phyloP scores from a whole-genome alignment of 2,113 vertebrate species.

The Chelonoidis abingdonii region DNA sequence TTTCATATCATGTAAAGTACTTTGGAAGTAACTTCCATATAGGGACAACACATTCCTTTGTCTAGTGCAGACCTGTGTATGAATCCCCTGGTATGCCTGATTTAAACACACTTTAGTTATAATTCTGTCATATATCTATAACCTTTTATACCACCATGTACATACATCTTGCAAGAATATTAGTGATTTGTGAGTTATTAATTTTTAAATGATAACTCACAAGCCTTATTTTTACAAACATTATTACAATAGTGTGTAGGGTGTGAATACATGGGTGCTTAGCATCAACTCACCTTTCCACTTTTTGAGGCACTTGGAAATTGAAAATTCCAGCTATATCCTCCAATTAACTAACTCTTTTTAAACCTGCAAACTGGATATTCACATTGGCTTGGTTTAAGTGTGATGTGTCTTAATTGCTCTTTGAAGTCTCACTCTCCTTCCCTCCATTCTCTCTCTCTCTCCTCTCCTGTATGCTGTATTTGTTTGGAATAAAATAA shows the following conservation, averaged over 20 bases:
- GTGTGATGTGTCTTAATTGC: neutral
- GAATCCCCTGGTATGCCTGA: neutral
- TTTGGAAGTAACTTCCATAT: neutral
- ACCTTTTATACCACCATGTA: neutral
- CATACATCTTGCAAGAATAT: neutral
- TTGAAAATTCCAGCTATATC: neutral
- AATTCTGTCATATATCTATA: neutral
- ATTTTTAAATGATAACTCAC: neutral
- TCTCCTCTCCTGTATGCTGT: neutral
- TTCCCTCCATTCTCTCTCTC: neutral
- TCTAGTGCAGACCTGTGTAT: neutral
- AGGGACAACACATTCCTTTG: neutral
- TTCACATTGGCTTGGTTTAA: conserved; percentile 11
- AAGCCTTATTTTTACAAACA: neutral
- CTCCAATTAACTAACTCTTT: neutral
- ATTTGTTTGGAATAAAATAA: neutral
- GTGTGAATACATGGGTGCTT: neutral
- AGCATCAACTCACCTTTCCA: neutral
- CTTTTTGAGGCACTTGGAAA: neutral
- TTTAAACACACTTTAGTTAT: neutral
- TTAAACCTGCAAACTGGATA: conserved; percentile 24
- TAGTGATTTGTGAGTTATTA: neutral
- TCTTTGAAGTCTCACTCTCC: neutral
- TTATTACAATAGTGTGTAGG: neutral
- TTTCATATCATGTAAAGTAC: neutral